phyloP scores from a whole-genome alignment of 2,797 vertebrate genomes.

The Anniella stebbinsi region DNA sequence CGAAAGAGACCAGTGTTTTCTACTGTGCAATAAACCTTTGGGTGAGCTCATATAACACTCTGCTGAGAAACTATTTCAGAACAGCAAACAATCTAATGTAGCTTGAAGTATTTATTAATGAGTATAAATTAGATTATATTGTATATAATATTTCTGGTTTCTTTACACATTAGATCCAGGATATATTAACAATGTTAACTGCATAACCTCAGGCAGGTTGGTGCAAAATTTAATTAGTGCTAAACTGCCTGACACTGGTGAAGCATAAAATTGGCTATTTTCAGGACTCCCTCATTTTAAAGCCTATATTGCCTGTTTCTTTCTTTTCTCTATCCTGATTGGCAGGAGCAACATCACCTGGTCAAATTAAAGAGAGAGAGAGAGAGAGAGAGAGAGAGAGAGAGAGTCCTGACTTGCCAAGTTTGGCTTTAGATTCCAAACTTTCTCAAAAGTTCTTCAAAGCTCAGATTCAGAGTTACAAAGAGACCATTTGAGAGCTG shows the following conservation, averaged over 20 bases:
- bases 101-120: slow-evolving; percentile 56
- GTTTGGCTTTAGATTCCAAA: not conserved
- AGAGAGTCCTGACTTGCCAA: not conserved
- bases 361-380: no score
- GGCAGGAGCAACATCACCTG: not conserved
- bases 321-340: slow-evolving; percentile 7
- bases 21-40: slow-evolving; percentile 49
- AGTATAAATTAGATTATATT: slow-evolving; percentile 30
- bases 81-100: slow-evolving; percentile 46
- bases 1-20: slow-evolving; percentile 65
- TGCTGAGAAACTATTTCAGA: slow-evolving; percentile 26
- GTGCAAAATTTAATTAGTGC: slow-evolving; percentile 39
- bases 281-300: slow-evolving; percentile 25
- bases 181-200: slow-evolving; percentile 9
- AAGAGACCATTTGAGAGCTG: not conserved
- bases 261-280: slow-evolving; percentile 40
- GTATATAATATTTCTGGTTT: not conserved
- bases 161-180: not conserved
- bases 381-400: no score
- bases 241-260: not conserved
- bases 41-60: slow-evolving; percentile 47
- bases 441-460: not conserved
- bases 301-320: slow-evolving; percentile 31
- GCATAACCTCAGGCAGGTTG: slow-evolving; percentile 19
- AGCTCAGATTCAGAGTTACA: not conserved